A percentile compares a stretch with the other conserved stretches of the same genome.
These are phyloP conservation scores for Vandiemenella viatica DNA, from an alignment of 2,888 invertebrate genomes.

Conservation along the genomic window DNA sequence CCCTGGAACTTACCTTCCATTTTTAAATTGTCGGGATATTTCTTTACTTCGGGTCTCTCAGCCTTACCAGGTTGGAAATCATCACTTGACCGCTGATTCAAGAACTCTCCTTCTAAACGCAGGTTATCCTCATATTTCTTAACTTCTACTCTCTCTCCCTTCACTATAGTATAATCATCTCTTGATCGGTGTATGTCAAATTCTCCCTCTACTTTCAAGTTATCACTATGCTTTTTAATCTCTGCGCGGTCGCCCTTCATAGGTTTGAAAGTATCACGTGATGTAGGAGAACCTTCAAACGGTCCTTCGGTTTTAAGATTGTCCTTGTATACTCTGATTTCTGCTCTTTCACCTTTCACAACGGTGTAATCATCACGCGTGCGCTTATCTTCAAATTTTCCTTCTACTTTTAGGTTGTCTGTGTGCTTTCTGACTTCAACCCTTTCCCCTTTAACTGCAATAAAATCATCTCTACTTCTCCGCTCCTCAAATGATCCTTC, in stretches of 20 bases:
- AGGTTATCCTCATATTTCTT: constrained; percentile 49
- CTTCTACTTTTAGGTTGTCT: constrained; percentile 23
- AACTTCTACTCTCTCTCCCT: constrained; percentile 30
- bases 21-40: constrained; percentile 35
- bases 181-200: constrained; percentile 19
- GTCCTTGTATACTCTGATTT: constrained; percentile 45
- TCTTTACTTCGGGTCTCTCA: constrained; percentile 20
- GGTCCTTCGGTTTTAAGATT: constrained; percentile 49
- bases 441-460: constrained; percentile 25
- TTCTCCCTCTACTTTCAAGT: constrained; percentile 23
- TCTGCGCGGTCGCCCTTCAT: constrained; percentile 23
- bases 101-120: constrained; percentile 47
- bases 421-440: constrained; percentile 28
- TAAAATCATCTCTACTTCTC: constrained; percentile 17
- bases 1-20: constrained; percentile 23
- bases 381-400: constrained; percentile 23
- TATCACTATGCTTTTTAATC: constrained; percentile 34
- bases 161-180: constrained; percentile 39
- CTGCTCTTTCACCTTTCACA: constrained; percentile 22
- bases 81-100: constrained; percentile 28
- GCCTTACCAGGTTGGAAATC: constrained; percentile 23
- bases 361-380: constrained; percentile 39
- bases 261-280: constrained; percentile 23
- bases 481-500: constrained; percentile 28
- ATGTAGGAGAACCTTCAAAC: constrained; percentile 39